Base-by-base conservation (phyloP, 2,797 vertebrate species). In the Brachyrhaphis roseni region DNA sequence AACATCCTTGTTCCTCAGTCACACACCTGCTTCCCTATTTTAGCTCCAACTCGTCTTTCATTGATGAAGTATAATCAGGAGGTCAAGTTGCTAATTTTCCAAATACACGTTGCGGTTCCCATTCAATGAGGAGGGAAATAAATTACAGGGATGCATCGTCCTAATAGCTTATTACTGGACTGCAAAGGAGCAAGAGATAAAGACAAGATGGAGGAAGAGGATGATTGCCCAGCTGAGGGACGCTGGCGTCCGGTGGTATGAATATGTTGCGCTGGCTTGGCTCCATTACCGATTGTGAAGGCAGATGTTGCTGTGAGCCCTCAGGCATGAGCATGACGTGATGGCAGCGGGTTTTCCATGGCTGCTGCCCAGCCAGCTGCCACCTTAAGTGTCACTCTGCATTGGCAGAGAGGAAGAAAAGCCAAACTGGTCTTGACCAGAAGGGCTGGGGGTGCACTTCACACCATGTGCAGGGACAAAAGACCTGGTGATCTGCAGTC, bases 231-330 rank as follows among this genome's bases (percentile, higher is more conserved):
- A 93, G 93, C 94, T 94, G 93, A 94, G 89, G 90, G 92, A 93
- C 81, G 89, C 80, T 88, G 89, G 93, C 77, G 78, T 90, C 86
- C 85, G 81, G 86, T 87, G 84, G 84, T 87, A 87, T 91, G 92
- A 93, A 93, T 88, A 87, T 79, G 84, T 92, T 88, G 46, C 86
- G 86, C 91, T 95, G 94, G 93, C 92, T 81, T 57, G 10, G 89
- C 87, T 94, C 92, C 92, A 93, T 84, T 59, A 53, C 74, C 86
- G 80, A 94, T 95, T 95, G 95, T 95, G 91, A 88, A 91, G 94
- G 93, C 95, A 96, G 96, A 95, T 96, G 95, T 95, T 94, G 86
- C 91, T 39, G 73, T 41, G 8, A 83, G 84, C 87, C 91, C 91
- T 85, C 78, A 74, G 92, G 93, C 90, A 28, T 78, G 77, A 81